Percentiles rank a stretch among this genome's conserved stretches.
Evolutionary conservation across 2,888 invertebrate genomes (phyloP).

Genomic region (Scaptomyza tumidula): DNA sequence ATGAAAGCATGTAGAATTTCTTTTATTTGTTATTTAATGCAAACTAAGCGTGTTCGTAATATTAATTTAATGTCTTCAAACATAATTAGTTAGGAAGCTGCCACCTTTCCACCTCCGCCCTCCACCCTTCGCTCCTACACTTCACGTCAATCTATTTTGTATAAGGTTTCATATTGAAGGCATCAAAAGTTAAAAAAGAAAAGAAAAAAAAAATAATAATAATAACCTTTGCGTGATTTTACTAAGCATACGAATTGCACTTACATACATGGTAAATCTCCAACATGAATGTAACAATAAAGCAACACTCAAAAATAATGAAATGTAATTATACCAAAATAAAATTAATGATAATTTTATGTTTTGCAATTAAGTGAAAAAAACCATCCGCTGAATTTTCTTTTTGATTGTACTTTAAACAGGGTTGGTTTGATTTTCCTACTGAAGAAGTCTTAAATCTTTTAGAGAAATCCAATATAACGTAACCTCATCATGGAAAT

Average conservation of each 20-base stretch:
- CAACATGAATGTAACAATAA: conserved; percentile 47
- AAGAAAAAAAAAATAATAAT: conserved; percentile 63
- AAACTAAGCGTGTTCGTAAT: conserved; percentile 74
- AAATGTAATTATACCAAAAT: conserved; percentile 77
- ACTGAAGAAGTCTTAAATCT: too few relatives aligned
- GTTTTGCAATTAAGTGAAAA: conserved; percentile 72
- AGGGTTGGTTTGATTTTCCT: background rate
- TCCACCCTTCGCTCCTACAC: conserved; percentile 5
- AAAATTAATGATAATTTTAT: conserved; percentile 77
- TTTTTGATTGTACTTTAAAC: conserved; percentile 9
- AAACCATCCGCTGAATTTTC: conserved; percentile 17
- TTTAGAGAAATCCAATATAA: too few relatives aligned
- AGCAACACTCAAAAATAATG: conserved; percentile 38
- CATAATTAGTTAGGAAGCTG: conserved; percentile 45
- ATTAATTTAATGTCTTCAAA: conserved; percentile 60
- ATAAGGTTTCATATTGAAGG: conserved; percentile 61
- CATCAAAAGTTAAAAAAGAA: conserved; percentile 45
- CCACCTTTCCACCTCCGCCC: conserved; percentile 28
- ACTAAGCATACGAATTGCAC: conserved; percentile 60
- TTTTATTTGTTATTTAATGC: conserved; percentile 78
- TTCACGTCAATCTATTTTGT: conserved; percentile 31
- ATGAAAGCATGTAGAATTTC: conserved; percentile 47
- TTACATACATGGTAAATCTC: conserved; percentile 31
- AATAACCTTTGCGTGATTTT: conserved; percentile 76
- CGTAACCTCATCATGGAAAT: too few relatives aligned